Evolutionary conservation across 2,888 invertebrate species (phyloP).

Genomic region (Germaria angustata): DNA sequence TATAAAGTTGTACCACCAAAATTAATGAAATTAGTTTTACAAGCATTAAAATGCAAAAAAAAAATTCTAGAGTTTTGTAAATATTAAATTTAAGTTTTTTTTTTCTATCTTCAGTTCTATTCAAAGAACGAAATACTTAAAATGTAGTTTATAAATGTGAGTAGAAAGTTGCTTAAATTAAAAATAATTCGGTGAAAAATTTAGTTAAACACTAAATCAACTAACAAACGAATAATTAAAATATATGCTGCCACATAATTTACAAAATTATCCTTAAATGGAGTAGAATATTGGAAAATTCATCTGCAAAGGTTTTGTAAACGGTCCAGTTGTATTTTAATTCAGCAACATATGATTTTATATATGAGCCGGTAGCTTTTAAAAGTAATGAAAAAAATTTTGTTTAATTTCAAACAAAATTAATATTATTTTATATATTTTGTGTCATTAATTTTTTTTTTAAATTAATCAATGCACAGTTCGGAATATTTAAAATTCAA

Average conservation of each 20-base stretch:
- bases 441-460: too few relatives aligned
- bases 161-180: constrained; percentile 56
- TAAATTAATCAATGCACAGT: too few relatives aligned
- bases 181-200: background rate
- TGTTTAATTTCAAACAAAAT: too few relatives aligned
- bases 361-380: too few relatives aligned
- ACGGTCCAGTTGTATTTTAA: too few relatives aligned
- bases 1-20: constrained; percentile 65
- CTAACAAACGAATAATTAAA: background rate
- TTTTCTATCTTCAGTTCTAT: background rate
- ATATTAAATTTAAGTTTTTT: constrained; percentile 10
- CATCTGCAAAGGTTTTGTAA: too few relatives aligned
- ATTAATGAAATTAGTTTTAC: constrained; percentile 25
- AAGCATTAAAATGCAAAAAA: constrained; percentile 7
- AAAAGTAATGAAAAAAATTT: too few relatives aligned
- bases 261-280: too few relatives aligned
- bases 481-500: too few relatives aligned
- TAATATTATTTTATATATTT: too few relatives aligned
- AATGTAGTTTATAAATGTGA: constrained; percentile 49
- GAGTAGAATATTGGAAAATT: too few relatives aligned
- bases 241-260: constrained; percentile 26
- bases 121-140: background rate
- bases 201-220: background rate
- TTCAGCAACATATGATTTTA: too few relatives aligned
- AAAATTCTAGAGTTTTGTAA: constrained; percentile 47